A percentile compares a stretch with the other conserved stretches of the same genome.
phyloP scores from a whole-genome alignment of 2,113 vertebrate genomes.

The Orcinus orca region DNA sequence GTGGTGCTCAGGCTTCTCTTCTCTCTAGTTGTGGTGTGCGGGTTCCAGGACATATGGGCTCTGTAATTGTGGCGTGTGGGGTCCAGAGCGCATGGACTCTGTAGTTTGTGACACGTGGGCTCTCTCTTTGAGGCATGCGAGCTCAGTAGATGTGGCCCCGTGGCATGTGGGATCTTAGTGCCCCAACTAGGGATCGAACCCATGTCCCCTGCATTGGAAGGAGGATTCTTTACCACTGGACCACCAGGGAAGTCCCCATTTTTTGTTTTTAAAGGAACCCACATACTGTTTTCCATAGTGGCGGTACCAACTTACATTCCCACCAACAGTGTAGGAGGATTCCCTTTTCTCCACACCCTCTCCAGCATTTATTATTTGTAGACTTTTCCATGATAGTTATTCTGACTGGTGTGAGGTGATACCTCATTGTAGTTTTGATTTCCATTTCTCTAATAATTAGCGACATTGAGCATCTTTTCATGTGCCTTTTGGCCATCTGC shows the following conservation, averaged over 20 bases:
- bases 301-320: neutral
- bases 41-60: too few species aligned
- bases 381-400: neutral
- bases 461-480: neutral
- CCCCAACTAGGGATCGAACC: too few species aligned
- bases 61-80: too few species aligned
- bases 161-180: too few species aligned
- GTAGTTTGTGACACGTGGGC: too few species aligned
- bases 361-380: neutral
- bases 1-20: too few species aligned
- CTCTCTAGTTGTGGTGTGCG: too few species aligned
- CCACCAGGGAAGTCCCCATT: neutral
- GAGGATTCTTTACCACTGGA: too few species aligned
- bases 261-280: neutral
- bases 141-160: too few species aligned
- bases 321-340: neutral
- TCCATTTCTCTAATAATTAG: neutral
- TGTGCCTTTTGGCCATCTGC: neutral
- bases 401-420: neutral
- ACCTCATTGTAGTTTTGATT: neutral
- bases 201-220: too few species aligned
- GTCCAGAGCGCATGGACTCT: too few species aligned
- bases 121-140: too few species aligned
- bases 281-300: neutral
- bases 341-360: neutral